Conservation (phyloP, 2,888 invertebrate species). For the Ectemnius cavifrons region DNA sequence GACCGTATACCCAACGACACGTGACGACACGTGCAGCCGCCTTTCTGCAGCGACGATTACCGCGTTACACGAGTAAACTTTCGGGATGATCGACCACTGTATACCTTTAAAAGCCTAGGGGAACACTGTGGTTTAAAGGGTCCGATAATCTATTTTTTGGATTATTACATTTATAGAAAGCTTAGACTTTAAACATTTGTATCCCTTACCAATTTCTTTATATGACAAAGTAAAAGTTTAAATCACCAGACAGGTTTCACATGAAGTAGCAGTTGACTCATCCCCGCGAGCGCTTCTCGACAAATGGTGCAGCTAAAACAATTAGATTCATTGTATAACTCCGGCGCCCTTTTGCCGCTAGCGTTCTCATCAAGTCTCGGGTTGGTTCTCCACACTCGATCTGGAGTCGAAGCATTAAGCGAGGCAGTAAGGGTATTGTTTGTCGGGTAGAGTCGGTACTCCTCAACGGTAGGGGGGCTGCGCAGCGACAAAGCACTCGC, state of each 20-base stretch:
- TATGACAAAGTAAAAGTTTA: no score
- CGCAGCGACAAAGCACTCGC: slow-evolving; percentile 11
- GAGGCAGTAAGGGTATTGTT: no score
- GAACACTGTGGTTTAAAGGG: neutral
- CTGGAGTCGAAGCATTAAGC: neutral
- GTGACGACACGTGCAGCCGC: slow-evolving; percentile 73
- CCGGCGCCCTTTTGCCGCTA: neutral
- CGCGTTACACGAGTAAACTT: slow-evolving; percentile 8
- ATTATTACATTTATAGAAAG: no score
- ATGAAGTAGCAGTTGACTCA: neutral
- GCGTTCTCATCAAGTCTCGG: no score
- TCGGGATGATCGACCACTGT: slow-evolving; percentile 4
- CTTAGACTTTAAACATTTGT: no score
- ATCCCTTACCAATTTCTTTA: no score
- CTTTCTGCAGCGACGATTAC: slow-evolving; percentile 28
- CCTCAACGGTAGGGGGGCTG: neutral
- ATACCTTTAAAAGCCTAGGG: neutral
- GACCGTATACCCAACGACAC: slow-evolving; percentile 70
- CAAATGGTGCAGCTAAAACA: slow-evolving; percentile 5
- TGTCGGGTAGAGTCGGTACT: neutral
- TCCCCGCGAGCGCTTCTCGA: neutral
- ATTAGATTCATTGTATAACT: slow-evolving; percentile 5
- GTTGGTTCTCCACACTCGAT: neutral
- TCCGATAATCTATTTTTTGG: no score
- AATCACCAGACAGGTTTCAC: neutral